These are phyloP conservation scores for Stenotaenia linearis DNA, from an alignment of 2,888 invertebrate genomes.

Conservation along the genomic window DNA sequence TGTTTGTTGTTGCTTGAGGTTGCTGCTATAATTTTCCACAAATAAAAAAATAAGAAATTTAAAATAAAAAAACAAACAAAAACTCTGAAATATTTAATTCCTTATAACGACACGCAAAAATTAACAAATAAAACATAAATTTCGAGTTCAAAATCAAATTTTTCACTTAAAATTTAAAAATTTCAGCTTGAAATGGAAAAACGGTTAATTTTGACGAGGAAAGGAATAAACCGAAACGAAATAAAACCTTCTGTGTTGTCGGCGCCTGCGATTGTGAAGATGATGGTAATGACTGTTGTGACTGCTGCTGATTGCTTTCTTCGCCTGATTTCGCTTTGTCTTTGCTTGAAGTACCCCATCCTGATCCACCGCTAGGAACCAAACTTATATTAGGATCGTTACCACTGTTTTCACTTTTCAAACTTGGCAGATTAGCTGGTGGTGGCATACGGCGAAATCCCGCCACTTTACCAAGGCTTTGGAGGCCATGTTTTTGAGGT, in stretches of 20 bases:
- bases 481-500: constrained; percentile 98
- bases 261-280: constrained; percentile 38
- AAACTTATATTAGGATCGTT: constrained; percentile 70
- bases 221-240: no score
- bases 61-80: background rate
- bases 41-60: background rate
- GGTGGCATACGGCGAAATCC: constrained; percentile 87
- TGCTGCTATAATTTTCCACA: background rate
- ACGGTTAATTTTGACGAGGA: no score
- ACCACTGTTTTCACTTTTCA: constrained; percentile 88
- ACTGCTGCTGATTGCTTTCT: constrained; percentile 40
- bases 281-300: constrained; percentile 42
- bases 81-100: no score
- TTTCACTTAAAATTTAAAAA: no score
- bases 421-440: constrained; percentile 96
- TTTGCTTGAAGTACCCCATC: constrained; percentile 61
- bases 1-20: background rate
- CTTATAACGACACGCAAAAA: no score
- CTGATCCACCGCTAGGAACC: constrained; percentile 71
- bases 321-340: constrained; percentile 41
- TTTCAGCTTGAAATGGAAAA: no score
- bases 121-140: no score
- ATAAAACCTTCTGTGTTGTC: constrained; percentile 38
- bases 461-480: constrained; percentile 98
- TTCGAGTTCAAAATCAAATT: no score